Conservation (phyloP, 2,797 vertebrate genomes). For the Siniperca obscura region DNA sequence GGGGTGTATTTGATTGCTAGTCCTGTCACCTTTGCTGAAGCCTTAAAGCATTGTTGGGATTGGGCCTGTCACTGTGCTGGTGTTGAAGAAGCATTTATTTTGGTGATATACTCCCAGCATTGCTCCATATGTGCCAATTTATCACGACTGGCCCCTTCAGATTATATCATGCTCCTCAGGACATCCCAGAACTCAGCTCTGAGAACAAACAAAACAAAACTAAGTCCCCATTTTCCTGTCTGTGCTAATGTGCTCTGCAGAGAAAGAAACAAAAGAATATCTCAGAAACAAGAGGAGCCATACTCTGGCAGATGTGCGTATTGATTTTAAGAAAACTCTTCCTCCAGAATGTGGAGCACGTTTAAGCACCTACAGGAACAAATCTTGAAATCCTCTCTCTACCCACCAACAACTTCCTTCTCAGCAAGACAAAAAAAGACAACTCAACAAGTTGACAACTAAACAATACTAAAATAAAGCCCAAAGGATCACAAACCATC, state of each 20-base stretch:
- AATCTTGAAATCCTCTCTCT: conserved; percentile 57
- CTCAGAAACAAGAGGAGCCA: conserved; percentile 22
- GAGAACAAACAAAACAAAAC: conserved; percentile 49
- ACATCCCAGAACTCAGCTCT: conserved; percentile 54
- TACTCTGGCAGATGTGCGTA: conserved; percentile 44
- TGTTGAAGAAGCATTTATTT: conserved; percentile 68
- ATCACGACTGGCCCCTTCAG: conserved; percentile 51
- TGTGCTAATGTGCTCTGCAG: conserved; percentile 34
- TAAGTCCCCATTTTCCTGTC: conserved; percentile 37
- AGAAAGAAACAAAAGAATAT: conserved; percentile 34
- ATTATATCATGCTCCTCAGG: conserved; percentile 58
- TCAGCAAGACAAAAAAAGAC: conserved; percentile 14
- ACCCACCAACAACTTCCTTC: conserved; percentile 46
- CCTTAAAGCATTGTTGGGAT: conserved; percentile 61
- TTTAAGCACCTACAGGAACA: conserved; percentile 58
- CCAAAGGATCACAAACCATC: conserved; percentile 58
- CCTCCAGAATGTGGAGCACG: conserved; percentile 43
- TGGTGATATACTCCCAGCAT: conserved; percentile 61
- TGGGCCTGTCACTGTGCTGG: conserved; percentile 55
- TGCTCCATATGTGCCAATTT: conserved; percentile 56
- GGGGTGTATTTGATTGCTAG: conserved; percentile 61
- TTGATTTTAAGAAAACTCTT: conserved; percentile 65
- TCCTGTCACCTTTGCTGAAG: conserved; percentile 64
- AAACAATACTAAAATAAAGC: conserved; percentile 40
- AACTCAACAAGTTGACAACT: conserved; percentile 36